Conservation (phyloP, 2,888 invertebrate genomes). For the Nemotelus pantherinus region DNA sequence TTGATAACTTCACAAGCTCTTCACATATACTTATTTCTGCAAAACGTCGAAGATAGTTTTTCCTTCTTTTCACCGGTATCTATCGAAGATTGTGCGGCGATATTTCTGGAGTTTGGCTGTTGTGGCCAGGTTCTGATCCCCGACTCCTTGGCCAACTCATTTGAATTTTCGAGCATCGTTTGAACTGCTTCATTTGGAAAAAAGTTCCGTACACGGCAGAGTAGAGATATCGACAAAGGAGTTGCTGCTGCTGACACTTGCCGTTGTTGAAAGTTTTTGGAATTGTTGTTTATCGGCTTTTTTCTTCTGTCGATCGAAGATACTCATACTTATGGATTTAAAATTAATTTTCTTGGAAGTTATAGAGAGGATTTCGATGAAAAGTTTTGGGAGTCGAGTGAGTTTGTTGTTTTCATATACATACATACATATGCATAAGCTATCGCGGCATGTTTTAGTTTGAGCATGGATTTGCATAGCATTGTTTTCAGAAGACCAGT, state of each 20-base stretch:
- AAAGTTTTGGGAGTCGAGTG: too few species aligned
- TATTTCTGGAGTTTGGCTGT: not conserved
- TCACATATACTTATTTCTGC: not conserved
- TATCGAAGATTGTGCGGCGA: not conserved
- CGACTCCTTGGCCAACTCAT: slow-evolving; percentile 35
- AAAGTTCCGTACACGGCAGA: slow-evolving; percentile 17
- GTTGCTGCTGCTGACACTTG: not conserved
- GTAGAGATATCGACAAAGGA: not conserved
- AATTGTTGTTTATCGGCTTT: too few species aligned
- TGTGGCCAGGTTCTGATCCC: not conserved
- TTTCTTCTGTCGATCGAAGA: too few species aligned
- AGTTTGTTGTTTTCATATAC: too few species aligned
- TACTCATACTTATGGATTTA: too few species aligned
- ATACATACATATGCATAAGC: too few species aligned
- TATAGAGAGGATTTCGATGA: too few species aligned
- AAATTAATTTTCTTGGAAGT: too few species aligned
- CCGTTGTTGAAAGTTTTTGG: not conserved
- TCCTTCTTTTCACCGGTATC: too few species aligned
- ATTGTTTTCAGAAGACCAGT: too few species aligned
- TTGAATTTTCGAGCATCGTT: slow-evolving; percentile 47
- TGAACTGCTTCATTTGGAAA: slow-evolving; percentile 45
- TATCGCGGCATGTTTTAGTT: too few species aligned
- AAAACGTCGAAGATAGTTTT: slow-evolving; percentile 16
- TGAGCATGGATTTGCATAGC: too few species aligned
- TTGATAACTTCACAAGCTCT: slow-evolving; percentile 25